phyloP scores from a whole-genome alignment of 2,113 vertebrate genomes.

The Garra rufa region DNA sequence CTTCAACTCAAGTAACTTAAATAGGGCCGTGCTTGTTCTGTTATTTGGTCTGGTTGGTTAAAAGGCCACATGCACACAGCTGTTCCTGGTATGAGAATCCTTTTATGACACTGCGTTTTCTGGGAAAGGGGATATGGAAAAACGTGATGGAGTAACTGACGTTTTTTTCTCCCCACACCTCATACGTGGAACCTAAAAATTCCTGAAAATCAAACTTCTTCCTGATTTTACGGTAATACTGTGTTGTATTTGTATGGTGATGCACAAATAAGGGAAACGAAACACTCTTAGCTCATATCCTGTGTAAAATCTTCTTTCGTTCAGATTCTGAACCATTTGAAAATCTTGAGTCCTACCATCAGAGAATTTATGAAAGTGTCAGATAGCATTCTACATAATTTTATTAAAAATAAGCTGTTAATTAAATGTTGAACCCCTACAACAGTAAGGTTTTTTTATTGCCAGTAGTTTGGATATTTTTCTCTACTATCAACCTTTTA shows the following conservation, averaged over 20 bases:
- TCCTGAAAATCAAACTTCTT: neutral
- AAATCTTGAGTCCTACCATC: neutral
- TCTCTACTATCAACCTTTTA: neutral
- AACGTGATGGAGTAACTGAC: neutral
- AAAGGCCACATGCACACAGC: constrained; percentile 19
- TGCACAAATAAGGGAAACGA: neutral
- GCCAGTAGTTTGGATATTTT: neutral
- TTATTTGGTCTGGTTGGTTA: constrained; percentile 38
- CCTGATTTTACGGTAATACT: neutral
- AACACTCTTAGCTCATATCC: neutral
- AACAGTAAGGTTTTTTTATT: no score
- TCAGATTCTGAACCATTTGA: neutral
- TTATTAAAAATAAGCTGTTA: neutral
- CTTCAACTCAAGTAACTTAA: neutral
- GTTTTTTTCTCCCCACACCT: neutral
- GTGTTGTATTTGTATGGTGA: neutral
- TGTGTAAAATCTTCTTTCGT: constrained; percentile 3
- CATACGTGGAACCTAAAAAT: neutral
- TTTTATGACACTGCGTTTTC: constrained; percentile 27
- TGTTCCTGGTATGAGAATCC: constrained; percentile 22
- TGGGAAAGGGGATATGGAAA: constrained; percentile 7
- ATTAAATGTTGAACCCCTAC: neutral
- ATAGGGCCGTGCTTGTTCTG: neutral
- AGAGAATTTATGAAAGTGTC: neutral
- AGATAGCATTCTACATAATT: neutral